Percentiles rank a stretch among this genome's conserved stretches.
phyloP scores from a whole-genome alignment of 2,797 vertebrate genomes.

The Oophaga sylvatica region DNA sequence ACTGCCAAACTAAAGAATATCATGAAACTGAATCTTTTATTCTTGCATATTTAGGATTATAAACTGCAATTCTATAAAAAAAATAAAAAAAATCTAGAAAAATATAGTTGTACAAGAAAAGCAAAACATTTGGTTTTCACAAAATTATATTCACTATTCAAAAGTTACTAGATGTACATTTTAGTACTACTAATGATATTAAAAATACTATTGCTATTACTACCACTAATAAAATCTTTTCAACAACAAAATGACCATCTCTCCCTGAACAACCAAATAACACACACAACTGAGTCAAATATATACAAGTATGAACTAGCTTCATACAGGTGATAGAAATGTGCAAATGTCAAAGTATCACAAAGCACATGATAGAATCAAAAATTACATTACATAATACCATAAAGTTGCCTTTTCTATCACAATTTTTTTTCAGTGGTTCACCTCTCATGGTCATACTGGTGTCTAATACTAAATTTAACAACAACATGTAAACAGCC shows the following conservation, averaged over 20 bases:
- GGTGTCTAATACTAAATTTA: too few species aligned
- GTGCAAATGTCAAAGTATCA: background rate
- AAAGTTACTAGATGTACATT: too few species aligned
- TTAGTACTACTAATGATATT: too few species aligned
- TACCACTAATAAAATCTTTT: background rate
- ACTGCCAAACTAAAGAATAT: constrained; percentile 11
- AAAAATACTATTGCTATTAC: too few species aligned
- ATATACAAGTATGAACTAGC: background rate
- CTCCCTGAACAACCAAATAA: background rate
- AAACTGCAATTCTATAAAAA: background rate
- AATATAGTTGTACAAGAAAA: background rate
- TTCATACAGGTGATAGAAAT: background rate
- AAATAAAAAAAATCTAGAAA: background rate
- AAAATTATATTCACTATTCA: background rate
- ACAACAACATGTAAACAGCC: too few species aligned
- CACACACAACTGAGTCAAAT: background rate
- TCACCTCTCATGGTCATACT: too few species aligned
- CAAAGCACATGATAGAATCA: background rate
- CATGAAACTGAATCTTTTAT: background rate
- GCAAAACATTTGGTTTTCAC: background rate
- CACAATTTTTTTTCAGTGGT: too few species aligned
- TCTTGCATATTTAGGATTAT: background rate
- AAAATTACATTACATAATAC: background rate
- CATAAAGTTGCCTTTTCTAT: too few species aligned
- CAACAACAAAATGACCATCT: background rate